Percentiles rank a stretch among this genome's conserved stretches.
Conservation (phyloP, 2,888 invertebrate species). For the Heliothis peltigera region DNA sequence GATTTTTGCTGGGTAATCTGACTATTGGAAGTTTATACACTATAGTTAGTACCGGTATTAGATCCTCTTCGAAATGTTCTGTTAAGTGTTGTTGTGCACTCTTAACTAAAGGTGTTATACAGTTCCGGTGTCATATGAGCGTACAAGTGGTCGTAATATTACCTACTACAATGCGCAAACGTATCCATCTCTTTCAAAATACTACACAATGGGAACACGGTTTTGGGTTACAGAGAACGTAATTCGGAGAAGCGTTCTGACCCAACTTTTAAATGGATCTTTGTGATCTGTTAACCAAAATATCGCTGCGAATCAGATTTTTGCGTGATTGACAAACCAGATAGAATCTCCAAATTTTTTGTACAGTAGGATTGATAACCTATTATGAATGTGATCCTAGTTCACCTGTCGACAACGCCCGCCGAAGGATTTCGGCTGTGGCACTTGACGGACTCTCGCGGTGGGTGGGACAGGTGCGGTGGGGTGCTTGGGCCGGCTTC, state of each 20-base stretch:
- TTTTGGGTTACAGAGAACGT: slow-evolving; percentile 5
- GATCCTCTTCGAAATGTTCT: slow-evolving; percentile 7
- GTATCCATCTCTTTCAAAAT: slow-evolving; percentile 11
- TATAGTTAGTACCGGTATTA: slow-evolving; percentile 3
- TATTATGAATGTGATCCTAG: background rate
- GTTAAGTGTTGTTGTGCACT: slow-evolving; percentile 8
- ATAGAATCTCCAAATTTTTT: no score
- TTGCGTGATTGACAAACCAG: no score
- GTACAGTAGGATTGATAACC: background rate
- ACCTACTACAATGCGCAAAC: slow-evolving; percentile 22
- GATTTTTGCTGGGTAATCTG: slow-evolving; percentile 29
- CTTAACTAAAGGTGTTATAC: slow-evolving; percentile 43
- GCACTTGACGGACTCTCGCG: slow-evolving; percentile 90
- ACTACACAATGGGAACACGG: slow-evolving; percentile 13
- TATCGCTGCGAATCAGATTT: no score
- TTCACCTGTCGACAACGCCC: slow-evolving; percentile 92
- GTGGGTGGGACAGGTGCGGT: slow-evolving; percentile 78
- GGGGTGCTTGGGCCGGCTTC: slow-evolving; percentile 87
- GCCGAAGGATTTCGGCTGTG: slow-evolving; percentile 95
- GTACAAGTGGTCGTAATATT: slow-evolving; percentile 26
- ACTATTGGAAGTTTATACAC: slow-evolving; percentile 12
- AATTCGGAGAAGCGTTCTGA: background rate
- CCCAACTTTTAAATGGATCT: background rate
- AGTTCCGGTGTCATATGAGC: slow-evolving; percentile 42
- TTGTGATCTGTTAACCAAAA: background rate